phyloP scores from a whole-genome alignment of 2,113 vertebrate genomes.

The Epinephelus cyanopodus region DNA sequence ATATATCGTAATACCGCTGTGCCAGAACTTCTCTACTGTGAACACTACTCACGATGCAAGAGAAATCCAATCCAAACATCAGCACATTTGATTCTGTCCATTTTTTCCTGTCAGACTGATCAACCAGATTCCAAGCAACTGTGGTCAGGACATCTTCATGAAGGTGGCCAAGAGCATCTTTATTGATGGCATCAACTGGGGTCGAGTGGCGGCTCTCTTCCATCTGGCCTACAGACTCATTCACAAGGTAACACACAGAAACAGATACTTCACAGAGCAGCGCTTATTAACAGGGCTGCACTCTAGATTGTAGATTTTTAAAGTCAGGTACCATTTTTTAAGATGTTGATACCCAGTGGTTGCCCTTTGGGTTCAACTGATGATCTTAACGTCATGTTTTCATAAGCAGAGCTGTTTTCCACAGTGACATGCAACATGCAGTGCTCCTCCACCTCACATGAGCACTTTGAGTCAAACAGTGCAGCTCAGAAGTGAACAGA shows the following conservation, averaged over 20 bases:
- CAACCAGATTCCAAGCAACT: slow-evolving; percentile 75
- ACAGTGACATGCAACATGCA: too few relatives aligned
- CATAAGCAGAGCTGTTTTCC: too few relatives aligned
- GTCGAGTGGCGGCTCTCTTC: slow-evolving; percentile 84
- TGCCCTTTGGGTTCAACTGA: background rate
- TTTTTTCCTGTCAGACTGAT: slow-evolving; percentile 74
- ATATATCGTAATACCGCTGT: too few relatives aligned
- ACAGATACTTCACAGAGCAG: background rate
- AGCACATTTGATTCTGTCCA: background rate
- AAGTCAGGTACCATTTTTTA: background rate
- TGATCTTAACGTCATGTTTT: too few relatives aligned
- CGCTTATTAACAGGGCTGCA: background rate
- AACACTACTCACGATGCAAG: background rate
- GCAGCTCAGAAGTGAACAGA: too few relatives aligned
- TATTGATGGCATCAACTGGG: slow-evolving; percentile 85
- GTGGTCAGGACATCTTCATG: slow-evolving; percentile 83
- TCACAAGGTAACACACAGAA: slow-evolving; percentile 74
- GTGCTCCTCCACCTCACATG: too few relatives aligned
- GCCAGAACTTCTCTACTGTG: background rate
- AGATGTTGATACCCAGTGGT: background rate
- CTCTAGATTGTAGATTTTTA: background rate
- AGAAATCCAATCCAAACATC: background rate
- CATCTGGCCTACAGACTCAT: slow-evolving; percentile 85
- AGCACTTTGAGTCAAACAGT: too few relatives aligned
- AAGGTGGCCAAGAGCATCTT: slow-evolving; percentile 82